These are phyloP conservation scores for Candoia aspera DNA, from an alignment of 2,113 vertebrate genomes.

Conservation along the genomic window DNA sequence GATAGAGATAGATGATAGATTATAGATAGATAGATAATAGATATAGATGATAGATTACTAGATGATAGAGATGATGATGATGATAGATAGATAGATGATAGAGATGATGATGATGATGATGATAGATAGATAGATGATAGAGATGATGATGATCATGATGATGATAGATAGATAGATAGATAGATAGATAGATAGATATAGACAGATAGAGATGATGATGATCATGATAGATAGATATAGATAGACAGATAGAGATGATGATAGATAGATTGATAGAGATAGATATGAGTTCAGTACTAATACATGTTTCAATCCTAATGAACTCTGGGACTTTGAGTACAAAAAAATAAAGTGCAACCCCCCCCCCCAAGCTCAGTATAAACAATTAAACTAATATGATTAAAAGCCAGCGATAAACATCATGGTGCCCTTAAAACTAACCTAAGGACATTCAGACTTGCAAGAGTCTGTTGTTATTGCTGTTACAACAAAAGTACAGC, in stretches of 20 bases:
- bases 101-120: too few relatives aligned
- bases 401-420: not conserved
- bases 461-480: not conserved
- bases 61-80: not conserved
- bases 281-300: not conserved
- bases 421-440: not conserved
- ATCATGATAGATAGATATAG: not conserved
- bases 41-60: not conserved
- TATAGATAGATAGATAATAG: not conserved
- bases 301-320: not conserved
- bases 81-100: not conserved
- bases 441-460: not conserved
- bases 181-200: not conserved
- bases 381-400: not conserved
- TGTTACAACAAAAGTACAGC: not conserved
- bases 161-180: not conserved
- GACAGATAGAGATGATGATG: not conserved
- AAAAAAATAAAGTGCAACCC: not conserved
- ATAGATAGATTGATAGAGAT: not conserved
- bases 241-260: not conserved
- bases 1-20: not conserved
- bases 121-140: not conserved
- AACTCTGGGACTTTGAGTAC: not conserved
- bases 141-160: too few relatives aligned
- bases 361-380: not conserved